Base-by-base conservation (phyloP, 2,888 invertebrate genomes). In the Tromatobia lineatoria region DNA sequence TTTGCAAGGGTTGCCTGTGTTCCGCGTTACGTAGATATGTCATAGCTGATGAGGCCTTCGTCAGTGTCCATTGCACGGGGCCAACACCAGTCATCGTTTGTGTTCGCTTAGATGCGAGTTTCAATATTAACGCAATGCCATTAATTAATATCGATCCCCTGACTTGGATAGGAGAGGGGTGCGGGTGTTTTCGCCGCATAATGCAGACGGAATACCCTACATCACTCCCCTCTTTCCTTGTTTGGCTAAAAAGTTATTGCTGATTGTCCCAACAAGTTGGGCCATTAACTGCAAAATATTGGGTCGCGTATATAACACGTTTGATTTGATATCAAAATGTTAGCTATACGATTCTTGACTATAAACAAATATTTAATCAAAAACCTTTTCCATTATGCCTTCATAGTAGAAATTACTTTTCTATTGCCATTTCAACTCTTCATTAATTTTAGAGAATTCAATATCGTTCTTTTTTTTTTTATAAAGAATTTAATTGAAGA, bases 21-120 rank as follows among this genome's bases (percentile, higher is more conserved):
- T 18, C 64, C 10, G 38, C 64, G 64, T 20, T 42, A 64, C 34
- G 45, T 50, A 54, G 2, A 73, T 45, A 59, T 25, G 57, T 2
- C 42, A 38, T 34, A 3, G 34, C 8, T 34, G 29, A 10, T 38
- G 38, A 38, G 38, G 38, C 25, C n/a, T 73, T 57, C 57, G 45
- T 61, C 47, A 13, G 45, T 73, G 73, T 59, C 61, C 57, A 57
- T 23, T 25, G 50, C 45, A 71, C 57, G 38, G 38, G 18, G 13
- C 13, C 3, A 87, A 69, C 87, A 88, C 87, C 88, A 85, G 85
- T 87, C 89, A 86, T 87, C 78, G 79, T 85, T 82, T 86, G 87
- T 91, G 90, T 93, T 93, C 92, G 91, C 92, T 92, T 92, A 92
- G 91, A 92, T 90, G 86, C 50, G 90, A 89, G 90, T 91, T 91